Evolutionary conservation across 1,140 invertebrate genomes (phyloP), one percentile per base, ranked within the genome.

Genomic region (Halictus rubicundus): DNA sequence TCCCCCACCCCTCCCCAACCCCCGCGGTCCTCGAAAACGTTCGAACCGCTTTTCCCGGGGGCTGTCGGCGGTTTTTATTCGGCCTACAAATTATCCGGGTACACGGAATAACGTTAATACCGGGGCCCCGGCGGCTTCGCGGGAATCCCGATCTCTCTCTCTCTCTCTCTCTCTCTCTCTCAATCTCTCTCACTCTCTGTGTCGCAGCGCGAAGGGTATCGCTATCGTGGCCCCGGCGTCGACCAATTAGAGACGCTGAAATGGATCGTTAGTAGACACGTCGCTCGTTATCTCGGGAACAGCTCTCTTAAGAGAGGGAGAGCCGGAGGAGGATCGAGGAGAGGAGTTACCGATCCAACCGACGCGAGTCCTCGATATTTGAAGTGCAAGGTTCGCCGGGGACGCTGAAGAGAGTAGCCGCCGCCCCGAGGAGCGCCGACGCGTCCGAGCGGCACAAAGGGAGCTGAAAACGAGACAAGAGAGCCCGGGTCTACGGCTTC

Each of bases 41-140:
- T 23, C 59, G 73, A 32, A 46, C 19, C 23, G 25, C n/a, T 72
- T 70, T 54, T 23, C 57, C 52, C 21, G n/a, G 60, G 42, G 42
- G 42, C 42, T 46, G 42, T 46, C 42, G 27, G 27, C n/a, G n/a
- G 32, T 74, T 57, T 64, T 21, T n/a, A 37, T 39, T 73, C 12
- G 19, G 52, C 19, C 60, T 54, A 60, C 25, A 84, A 87, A 88
- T 85, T 84, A 86, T 85, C 82, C 74, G 65, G 68, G 61, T 63
- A 86, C 70, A 76, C 74, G 79, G 49, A 54, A 54, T 54, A 57
- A n/a, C 60, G 60, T 37, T 63, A 63, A 63, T 25, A 57, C 32
- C 32, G 32, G 32, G 32, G 32, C 3, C 32, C 5, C 2, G 32
- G 32, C 2, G 32, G 32, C 3, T 32, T 32, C 70, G 77, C 84